These are phyloP conservation scores for Andrena dorsata DNA, from an alignment of 2,888 invertebrate genomes.

Conservation along the genomic window DNA sequence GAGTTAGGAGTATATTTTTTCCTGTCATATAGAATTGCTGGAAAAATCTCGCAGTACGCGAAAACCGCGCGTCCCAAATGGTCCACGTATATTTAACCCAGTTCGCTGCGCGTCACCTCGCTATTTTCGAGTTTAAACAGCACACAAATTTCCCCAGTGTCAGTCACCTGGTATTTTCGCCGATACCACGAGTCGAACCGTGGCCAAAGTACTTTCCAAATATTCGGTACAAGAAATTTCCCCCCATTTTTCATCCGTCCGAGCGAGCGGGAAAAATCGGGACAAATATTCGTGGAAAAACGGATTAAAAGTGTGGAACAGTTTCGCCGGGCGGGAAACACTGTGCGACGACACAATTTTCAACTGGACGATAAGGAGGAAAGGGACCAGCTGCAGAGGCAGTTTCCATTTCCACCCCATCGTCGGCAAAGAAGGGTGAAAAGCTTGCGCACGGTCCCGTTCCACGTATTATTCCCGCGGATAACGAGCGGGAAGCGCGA, in stretches of 20 bases:
- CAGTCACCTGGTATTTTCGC: too few species aligned
- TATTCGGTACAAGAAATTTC: too few species aligned
- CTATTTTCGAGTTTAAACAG: not conserved
- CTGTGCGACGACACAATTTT: too few species aligned
- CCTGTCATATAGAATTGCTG: not conserved
- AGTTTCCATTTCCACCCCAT: not conserved
- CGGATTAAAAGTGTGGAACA: too few species aligned
- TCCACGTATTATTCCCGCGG: conserved; percentile 13
- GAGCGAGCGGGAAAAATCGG: too few species aligned
- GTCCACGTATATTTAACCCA: not conserved
- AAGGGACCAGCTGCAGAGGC: too few species aligned
- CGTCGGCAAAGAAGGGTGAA: conserved; percentile 4
- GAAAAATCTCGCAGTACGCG: conserved; percentile 9
- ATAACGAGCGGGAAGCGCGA: conserved; percentile 16
- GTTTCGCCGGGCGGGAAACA: too few species aligned
- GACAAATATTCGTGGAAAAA: too few species aligned
- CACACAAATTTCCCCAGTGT: not conserved
- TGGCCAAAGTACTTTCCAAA: too few species aligned
- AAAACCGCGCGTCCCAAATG: not conserved
- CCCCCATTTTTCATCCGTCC: too few species aligned
- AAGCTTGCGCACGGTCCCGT: not conserved
- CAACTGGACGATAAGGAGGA: too few species aligned
- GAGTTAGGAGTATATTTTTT: conserved; percentile 18
- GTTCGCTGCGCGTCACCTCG: not conserved
- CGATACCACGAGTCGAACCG: too few species aligned